A percentile compares a stretch with the other conserved stretches of the same genome.
phyloP scores from a whole-genome alignment of 2,113 vertebrate genomes.

The Garra rufa region DNA sequence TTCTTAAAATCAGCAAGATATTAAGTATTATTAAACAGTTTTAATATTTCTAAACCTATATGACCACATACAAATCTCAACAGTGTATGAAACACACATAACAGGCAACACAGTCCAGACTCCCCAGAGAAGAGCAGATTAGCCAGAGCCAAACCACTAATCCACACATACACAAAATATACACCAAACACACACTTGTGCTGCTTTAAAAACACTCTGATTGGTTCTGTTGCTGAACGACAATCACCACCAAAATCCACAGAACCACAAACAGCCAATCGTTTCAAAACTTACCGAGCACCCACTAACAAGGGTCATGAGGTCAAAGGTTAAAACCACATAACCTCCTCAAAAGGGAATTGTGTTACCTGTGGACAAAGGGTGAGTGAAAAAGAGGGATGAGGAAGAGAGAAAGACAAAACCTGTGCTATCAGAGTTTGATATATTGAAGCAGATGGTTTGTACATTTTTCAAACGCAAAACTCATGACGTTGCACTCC shows the following conservation, averaged over 20 bases:
- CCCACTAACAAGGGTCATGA: slow-evolving; percentile 69
- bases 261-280: slow-evolving; percentile 67
- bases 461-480: not conserved
- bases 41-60: not conserved
- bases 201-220: slow-evolving; percentile 32
- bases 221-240: not conserved
- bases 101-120: slow-evolving; percentile 58
- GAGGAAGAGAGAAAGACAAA: slow-evolving; percentile 24
- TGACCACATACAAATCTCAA: slow-evolving; percentile 39
- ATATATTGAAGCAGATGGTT: slow-evolving; percentile 22
- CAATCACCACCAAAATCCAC: slow-evolving; percentile 31
- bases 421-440: not conserved
- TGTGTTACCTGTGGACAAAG: slow-evolving; percentile 67
- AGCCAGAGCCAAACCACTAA: slow-evolving; percentile 68
- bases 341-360: slow-evolving; percentile 72
- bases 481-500: not conserved
- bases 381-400: not conserved
- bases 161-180: slow-evolving; percentile 63
- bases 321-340: slow-evolving; percentile 78
- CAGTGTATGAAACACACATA: slow-evolving; percentile 8
- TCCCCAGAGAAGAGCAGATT: slow-evolving; percentile 71
- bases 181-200: slow-evolving; percentile 44
- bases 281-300: slow-evolving; percentile 64
- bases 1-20: slow-evolving; percentile 19
- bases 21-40: not conserved